Evolutionary conservation across 2,113 vertebrate genomes (phyloP), one percentile per base, ranked within the genome.

Genomic region (Manacus vitellinus): DNA sequence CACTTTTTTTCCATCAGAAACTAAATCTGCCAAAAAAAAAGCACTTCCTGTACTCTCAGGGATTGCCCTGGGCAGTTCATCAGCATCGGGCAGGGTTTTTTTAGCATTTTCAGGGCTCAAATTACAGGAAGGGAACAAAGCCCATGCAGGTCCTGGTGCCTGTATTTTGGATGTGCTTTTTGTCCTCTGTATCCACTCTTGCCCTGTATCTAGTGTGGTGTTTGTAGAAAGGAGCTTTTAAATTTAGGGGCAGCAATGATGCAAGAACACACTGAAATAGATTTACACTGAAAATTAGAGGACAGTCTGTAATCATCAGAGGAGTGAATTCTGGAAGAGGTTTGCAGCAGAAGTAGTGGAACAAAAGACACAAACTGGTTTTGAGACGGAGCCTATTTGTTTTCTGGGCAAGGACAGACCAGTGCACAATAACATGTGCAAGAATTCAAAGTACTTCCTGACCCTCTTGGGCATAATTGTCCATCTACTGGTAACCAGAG

Each of bases 401-500:
- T 9, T 43, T 80, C 80, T 83, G 91, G 67, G 49, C 74, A 65
- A 73, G 65, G 67, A 41, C 19, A 76, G 58, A 46, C 24, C 37
- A 58, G 35, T 56, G 43, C 25, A 25, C 44, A 83, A 28, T 52
- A 88, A 77, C 16, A 77, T 62, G 33, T 85, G 80, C 55, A 74
- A 55, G 79, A 95, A 85, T 89, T 93, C 85, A 51, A 30, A 87
- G 94, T 78, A 59, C 68, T 81, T 95, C 70, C 84, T 80, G 73
- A 89, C 39, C 51, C 70, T 93, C 61, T 75, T 2, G 8, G 77
- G 33, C 39, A 47, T 89, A 74, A 35, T 71, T 63, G 73, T 89
- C 68, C 43, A 59, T 84, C 55, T 73, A 3, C 51, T 77, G 68
- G 46, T 86, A 92, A 91, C 59, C 55, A 67, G 76, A 84, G 76